phyloP scores from a whole-genome alignment of 2,888 invertebrate genomes.

The Cloeon dipterum region DNA sequence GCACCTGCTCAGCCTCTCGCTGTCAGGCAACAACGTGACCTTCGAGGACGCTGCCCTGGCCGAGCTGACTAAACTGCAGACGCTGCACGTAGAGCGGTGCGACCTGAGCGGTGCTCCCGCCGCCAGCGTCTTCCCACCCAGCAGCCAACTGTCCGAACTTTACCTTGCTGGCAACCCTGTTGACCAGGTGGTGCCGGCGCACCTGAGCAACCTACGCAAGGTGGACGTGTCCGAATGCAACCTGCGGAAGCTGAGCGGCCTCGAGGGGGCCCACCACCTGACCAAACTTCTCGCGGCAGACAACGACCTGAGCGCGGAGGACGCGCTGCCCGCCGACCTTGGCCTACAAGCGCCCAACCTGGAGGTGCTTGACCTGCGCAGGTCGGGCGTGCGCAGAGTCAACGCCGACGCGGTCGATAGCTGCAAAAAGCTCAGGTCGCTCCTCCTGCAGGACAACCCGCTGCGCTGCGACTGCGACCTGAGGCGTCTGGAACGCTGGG shows the following conservation, averaged over 20 bases:
- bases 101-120: conserved; percentile 38
- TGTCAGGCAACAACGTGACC: conserved; percentile 4
- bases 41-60: conserved; percentile 41
- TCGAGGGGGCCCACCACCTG: conserved; percentile 34
- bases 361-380: conserved; percentile 35
- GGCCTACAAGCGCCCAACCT: conserved; percentile 29
- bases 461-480: conserved; percentile 45
- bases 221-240: conserved; percentile 25
- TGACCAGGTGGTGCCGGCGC: conserved; percentile 34
- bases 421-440: conserved; percentile 28
- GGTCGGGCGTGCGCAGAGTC: conserved; percentile 34
- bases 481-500: conserved; percentile 51
- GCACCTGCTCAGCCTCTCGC: conserved; percentile 1
- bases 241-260: conserved; percentile 29
- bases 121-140: conserved; percentile 38
- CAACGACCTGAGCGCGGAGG: conserved; percentile 27
- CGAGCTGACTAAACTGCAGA: conserved; percentile 38
- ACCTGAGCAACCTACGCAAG: conserved; percentile 34
- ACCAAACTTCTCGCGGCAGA: conserved; percentile 33
- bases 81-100: conserved; percentile 42
- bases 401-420: conserved; percentile 26
- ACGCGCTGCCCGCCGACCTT: conserved; percentile 17
- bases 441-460: conserved; percentile 42
- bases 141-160: conserved; percentile 38
- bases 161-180: conserved; percentile 42